Conservation (phyloP, 2,888 invertebrate species). For the Hyles lineata region DNA sequence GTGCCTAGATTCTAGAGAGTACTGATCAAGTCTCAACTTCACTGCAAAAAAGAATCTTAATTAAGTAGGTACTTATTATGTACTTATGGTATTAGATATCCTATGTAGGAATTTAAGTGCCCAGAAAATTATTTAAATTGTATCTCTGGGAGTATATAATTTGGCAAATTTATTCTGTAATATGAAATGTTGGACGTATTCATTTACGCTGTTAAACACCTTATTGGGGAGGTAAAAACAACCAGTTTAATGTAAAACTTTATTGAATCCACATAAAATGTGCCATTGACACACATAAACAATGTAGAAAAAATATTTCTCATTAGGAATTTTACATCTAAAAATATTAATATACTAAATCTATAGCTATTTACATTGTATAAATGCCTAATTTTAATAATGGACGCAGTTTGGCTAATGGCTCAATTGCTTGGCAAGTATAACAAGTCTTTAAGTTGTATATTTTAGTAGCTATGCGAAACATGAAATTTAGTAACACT, state of each 20-base stretch:
- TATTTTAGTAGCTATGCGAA: constrained; percentile 12
- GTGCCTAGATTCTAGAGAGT: no score
- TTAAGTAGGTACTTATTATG: no score
- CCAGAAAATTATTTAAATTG: no score
- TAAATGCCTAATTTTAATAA: constrained; percentile 27
- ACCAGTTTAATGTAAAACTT: constrained; percentile 46
- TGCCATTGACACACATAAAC: constrained; percentile 54
- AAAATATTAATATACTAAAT: constrained; percentile 36
- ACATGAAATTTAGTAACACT: constrained; percentile 15
- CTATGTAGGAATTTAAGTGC: no score
- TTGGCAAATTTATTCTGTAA: no score
- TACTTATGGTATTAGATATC: no score
- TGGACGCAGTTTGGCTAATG: constrained; percentile 37
- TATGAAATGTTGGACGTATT: no score
- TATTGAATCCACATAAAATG: constrained; percentile 57
- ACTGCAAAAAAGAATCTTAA: no score
- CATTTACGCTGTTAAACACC: no score
- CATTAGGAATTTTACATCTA: constrained; percentile 37
- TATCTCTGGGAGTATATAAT: no score
- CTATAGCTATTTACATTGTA: constrained; percentile 43
- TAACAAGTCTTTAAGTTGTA: constrained; percentile 38
- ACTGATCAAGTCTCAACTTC: no score
- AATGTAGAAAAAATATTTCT: constrained; percentile 58
- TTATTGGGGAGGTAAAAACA: constrained; percentile 23
- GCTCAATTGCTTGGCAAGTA: constrained; percentile 46